phyloP scores from a whole-genome alignment of 1,140 invertebrate genomes.

The Drosophila arawakana region DNA sequence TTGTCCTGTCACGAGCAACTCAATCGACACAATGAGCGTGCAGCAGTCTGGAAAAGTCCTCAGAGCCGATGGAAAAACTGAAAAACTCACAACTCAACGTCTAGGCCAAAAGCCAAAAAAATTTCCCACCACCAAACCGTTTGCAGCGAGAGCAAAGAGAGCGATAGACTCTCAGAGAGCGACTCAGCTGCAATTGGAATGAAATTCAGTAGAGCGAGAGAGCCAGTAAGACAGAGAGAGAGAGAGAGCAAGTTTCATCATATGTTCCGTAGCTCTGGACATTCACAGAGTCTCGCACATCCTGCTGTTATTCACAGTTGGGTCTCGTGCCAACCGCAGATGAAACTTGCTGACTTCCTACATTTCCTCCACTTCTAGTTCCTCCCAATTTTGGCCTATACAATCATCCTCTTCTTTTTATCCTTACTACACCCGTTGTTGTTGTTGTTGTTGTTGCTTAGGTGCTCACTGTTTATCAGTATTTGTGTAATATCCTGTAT shows the following conservation, averaged over 20 bases:
- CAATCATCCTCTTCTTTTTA: neutral
- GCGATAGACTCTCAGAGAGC: neutral
- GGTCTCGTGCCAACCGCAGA: constrained; percentile 63
- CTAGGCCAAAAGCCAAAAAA: constrained; percentile 26
- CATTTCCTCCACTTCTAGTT: constrained; percentile 58
- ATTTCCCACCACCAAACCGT: constrained; percentile 72
- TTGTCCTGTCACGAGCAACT: constrained; percentile 84
- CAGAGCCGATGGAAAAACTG: constrained; percentile 53
- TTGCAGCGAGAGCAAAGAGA: constrained; percentile 43
- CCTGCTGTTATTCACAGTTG: constrained; percentile 44
- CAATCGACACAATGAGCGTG: constrained; percentile 83
- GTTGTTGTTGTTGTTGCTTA: constrained; percentile 10
- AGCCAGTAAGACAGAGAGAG: constrained; percentile 36
- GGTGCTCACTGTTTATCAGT: constrained; percentile 53
- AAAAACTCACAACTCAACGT: constrained; percentile 32
- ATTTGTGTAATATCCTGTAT: constrained; percentile 78
- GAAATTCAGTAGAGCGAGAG: constrained; percentile 16
- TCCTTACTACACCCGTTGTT: neutral
- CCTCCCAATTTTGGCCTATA: constrained; percentile 21
- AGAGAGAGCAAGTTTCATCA: constrained; percentile 45
- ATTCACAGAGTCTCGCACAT: constrained; percentile 36
- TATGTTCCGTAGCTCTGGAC: constrained; percentile 54
- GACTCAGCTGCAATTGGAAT: constrained; percentile 26
- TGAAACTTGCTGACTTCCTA: constrained; percentile 77
- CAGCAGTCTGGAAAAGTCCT: constrained; percentile 79